Conservation (phyloP, 2,797 vertebrate genomes). For the Mycteria americana region DNA sequence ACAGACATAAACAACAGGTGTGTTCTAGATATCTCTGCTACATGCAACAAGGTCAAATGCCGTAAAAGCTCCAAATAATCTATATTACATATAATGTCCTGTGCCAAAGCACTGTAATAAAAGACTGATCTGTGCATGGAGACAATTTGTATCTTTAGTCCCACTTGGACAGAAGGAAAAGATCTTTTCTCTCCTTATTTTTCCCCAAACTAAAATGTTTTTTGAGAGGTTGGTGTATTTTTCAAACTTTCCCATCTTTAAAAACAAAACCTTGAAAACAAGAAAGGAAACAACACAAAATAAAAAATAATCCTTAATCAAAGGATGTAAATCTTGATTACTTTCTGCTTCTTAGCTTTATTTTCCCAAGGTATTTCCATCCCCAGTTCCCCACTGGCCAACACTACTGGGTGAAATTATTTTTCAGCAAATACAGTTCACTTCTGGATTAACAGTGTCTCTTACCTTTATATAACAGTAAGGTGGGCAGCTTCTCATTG, state of each 20-base stretch:
- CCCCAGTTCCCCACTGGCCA: not conserved
- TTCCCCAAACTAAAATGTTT: not conserved
- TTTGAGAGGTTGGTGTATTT: not conserved
- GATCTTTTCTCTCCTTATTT: not conserved
- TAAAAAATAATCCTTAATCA: not conserved
- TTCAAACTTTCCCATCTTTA: not conserved
- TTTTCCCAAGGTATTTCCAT: not conserved
- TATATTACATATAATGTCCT: not conserved
- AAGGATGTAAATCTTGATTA: not conserved
- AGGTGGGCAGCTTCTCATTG: not conserved
- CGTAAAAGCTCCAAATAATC: not conserved
- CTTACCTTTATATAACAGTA: not conserved
- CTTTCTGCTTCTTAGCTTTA: not conserved
- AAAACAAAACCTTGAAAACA: not conserved
- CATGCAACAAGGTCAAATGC: not conserved
- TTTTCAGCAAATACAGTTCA: not conserved
- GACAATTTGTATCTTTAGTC: not conserved
- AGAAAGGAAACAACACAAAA: not conserved
- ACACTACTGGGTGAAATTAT: not conserved
- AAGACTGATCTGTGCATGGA: not conserved
- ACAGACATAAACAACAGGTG: constrained; percentile 23
- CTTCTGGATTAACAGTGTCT: not conserved
- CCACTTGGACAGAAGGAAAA: not conserved
- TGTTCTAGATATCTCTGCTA: not conserved
- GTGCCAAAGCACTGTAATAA: not conserved